phyloP scores from a whole-genome alignment of 2,888 invertebrate species.

The Rhagophthalmus giganteus region DNA sequence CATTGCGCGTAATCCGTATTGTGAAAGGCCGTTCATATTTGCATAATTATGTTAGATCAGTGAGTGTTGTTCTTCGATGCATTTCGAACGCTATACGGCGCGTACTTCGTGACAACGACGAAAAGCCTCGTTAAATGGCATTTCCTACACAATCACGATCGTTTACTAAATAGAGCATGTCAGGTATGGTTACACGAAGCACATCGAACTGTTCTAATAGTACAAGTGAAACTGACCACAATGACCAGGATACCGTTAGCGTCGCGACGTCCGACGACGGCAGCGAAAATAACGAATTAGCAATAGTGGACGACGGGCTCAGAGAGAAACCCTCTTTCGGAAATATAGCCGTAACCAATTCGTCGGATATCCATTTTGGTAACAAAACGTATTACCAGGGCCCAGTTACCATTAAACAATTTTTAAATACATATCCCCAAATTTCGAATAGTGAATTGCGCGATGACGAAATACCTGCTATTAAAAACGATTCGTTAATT shows the following conservation, averaged over 20 bases:
- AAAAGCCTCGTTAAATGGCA: not conserved
- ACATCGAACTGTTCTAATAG: conserved; percentile 9
- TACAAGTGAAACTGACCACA: conserved; percentile 17
- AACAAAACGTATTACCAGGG: conserved; percentile 77
- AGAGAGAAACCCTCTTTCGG: conserved; percentile 57
- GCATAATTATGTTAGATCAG: too few species aligned
- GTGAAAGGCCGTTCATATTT: too few species aligned
- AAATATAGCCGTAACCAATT: conserved; percentile 67
- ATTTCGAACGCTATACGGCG: too few species aligned
- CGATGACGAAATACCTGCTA: conserved; percentile 17
- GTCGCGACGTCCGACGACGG: conserved; percentile 27
- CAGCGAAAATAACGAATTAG: conserved; percentile 21
- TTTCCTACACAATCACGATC: not conserved
- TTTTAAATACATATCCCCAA: conserved; percentile 57
- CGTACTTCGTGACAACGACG: too few species aligned
- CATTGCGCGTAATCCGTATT: too few species aligned
- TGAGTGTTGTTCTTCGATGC: too few species aligned
- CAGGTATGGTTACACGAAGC: conserved; percentile 28
- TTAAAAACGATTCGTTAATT: conserved; percentile 13
- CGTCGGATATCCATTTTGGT: conserved; percentile 74
- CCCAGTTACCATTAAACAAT: conserved; percentile 76
- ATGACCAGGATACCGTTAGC: conserved; percentile 24
- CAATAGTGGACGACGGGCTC: conserved; percentile 19
- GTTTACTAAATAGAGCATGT: not conserved
- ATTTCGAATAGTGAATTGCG: conserved; percentile 16